These are phyloP conservation scores for Dasysyrphus tricinctus DNA, from an alignment of 2,888 invertebrate species.

Conservation along the genomic window DNA sequence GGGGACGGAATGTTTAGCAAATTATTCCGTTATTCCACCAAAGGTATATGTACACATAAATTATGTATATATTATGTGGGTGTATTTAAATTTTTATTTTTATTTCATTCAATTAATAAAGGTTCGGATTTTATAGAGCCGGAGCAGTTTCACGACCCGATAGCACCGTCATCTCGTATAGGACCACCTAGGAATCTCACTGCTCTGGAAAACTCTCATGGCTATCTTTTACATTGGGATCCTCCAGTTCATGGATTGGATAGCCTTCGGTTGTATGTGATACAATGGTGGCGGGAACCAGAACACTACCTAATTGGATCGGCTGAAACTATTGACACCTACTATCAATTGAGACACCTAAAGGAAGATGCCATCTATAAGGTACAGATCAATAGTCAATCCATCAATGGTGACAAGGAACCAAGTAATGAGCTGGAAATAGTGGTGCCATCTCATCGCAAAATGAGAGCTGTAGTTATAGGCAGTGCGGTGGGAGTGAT, in stretches of 20 bases:
- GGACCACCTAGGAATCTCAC: constrained; percentile 88
- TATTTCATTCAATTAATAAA: constrained; percentile 7
- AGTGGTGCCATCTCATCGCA: constrained; percentile 88
- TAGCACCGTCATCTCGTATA: constrained; percentile 83
- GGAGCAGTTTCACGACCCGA: constrained; percentile 76
- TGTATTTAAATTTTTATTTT: constrained; percentile 14
- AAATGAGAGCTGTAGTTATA: constrained; percentile 88
- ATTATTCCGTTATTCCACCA: constrained; percentile 89
- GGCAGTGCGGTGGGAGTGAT: constrained; percentile 89
- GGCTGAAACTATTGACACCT: constrained; percentile 88
- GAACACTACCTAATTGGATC: constrained; percentile 87
- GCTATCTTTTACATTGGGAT: constrained; percentile 91
- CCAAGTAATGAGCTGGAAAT: constrained; percentile 87
- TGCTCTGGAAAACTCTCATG: constrained; percentile 88
- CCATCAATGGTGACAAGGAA: constrained; percentile 86
- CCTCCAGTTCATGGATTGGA: constrained; percentile 86
- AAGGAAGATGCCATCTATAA: constrained; percentile 90
- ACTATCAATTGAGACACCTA: constrained; percentile 88
- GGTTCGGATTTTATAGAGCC: constrained; percentile 67
- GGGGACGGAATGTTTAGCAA: constrained; percentile 97
- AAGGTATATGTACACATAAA: constrained; percentile 81
- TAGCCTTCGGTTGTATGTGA: constrained; percentile 86
- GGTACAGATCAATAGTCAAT: constrained; percentile 89
- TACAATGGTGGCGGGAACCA: constrained; percentile 89
- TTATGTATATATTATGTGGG: constrained; percentile 21